Evolutionary conservation across 1,140 invertebrate genomes (phyloP), one percentile per base, ranked within the genome.

Genomic region (Whitmania pigra): DNA sequence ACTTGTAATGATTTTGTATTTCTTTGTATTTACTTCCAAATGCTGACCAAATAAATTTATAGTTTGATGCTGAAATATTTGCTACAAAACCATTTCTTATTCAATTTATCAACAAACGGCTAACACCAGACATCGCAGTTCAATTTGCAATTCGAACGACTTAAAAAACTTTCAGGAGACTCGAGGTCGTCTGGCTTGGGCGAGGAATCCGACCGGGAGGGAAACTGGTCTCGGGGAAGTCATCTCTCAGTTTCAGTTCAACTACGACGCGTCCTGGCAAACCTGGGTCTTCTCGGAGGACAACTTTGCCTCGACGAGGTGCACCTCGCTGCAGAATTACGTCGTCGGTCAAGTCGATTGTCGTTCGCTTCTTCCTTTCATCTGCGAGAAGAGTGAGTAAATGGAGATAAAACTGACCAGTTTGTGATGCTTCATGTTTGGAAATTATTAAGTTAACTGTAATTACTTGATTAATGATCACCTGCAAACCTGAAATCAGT

Each of bases 251-350:
- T 72, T 72, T 31, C 90, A 92, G 73, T 85, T 89, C 77, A 88
- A 88, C 79, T 90, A 87, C 78, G 86, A 89, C 76, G 74, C 72
- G 2, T 89, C 89, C 80, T 89, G 88, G 0, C 86, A 88, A 60
- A 89, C 94, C 53, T 96, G 93, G 93, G 87, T 94, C 29, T 91
- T 94, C 80, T 89, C 94, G 77, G 87, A 93, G 29, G 57, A 22
- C 1, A n/a, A 17, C 29, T 63, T 13, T 13, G 57, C 9, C 29
- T 71, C 92, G 11, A 87, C 89, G 73, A 86, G 89, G 72, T 95
- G 93, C 79, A 91, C 92, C 0, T 87, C 88, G 27, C 92, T 94
- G 80, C 87, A 88, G 0, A 89, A 89, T 79, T 69, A 77, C 70
- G 74, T 75, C 40, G 77, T 82, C 0, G 72, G 77, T n/a, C 74